Percentiles rank a stretch among this genome's conserved stretches.
These are phyloP conservation scores for Spongia lamella DNA, from an alignment of 37 sponge, comb jelly and placozoan species.

Conservation along the genomic window DNA sequence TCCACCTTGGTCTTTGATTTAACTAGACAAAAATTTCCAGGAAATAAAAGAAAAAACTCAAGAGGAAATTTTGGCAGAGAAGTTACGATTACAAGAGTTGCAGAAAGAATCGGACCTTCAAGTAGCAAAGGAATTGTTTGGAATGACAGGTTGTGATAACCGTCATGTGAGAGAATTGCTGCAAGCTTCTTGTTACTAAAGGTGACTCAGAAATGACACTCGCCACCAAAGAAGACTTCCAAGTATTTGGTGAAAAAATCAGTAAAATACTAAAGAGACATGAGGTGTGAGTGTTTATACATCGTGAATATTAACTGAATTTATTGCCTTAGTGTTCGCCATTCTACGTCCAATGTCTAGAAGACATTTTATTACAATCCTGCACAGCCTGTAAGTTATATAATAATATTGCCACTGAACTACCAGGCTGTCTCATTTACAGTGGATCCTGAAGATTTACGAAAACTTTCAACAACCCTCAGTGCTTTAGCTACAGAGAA, in stretches of 20 bases:
- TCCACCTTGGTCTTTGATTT: neutral
- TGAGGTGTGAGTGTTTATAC: no score
- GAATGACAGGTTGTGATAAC: neutral
- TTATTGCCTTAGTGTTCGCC: constrained; percentile 26
- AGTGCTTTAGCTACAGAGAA: constrained; percentile 59
- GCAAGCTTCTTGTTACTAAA: no score
- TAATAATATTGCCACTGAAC: no score
- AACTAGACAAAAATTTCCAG: constrained; percentile 2
- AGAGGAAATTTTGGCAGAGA: constrained; percentile 37
- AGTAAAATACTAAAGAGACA: no score
- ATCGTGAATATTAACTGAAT: neutral
- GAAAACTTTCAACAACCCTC: constrained; percentile 36
- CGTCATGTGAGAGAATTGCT: neutral
- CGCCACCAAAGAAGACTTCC: no score
- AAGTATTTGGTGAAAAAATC: no score
- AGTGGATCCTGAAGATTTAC: constrained; percentile 70
- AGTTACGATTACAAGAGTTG: constrained; percentile 20
- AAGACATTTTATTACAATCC: constrained; percentile 16
- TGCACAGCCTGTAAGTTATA: constrained; percentile 41
- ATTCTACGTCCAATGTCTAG: constrained; percentile 29
- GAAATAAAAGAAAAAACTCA: constrained; percentile 9
- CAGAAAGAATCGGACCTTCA: constrained; percentile 49
- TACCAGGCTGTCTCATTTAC: neutral
- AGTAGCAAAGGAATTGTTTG: constrained; percentile 44
- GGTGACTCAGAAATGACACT: no score